phyloP scores from a whole-genome alignment of 2,113 vertebrate genomes.

The Aix galericulata region DNA sequence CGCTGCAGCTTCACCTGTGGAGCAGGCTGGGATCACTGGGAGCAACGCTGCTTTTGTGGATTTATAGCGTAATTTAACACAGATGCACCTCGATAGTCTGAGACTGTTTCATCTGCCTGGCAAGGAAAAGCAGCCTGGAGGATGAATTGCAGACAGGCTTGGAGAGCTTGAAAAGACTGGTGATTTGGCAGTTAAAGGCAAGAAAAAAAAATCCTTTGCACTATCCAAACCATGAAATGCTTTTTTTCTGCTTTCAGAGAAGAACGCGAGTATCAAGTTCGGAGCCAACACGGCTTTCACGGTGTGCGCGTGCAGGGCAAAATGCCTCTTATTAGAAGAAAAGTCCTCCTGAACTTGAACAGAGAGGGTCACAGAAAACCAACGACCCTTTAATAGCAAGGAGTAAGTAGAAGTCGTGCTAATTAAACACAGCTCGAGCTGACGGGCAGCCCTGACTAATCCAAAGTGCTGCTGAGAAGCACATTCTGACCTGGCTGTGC shows the following conservation, averaged over 20 bases:
- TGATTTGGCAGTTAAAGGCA: neutral
- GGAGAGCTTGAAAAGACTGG: neutral
- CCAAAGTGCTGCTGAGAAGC: neutral
- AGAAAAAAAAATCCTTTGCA: neutral
- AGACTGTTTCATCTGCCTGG: neutral
- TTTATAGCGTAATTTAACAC: neutral
- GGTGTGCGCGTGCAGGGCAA: accelerated
- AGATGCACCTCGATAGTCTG: neutral
- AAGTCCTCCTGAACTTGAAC: neutral
- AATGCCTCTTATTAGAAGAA: neutral
- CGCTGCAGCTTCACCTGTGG: accelerated
- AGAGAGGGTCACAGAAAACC: neutral
- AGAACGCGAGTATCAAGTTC: neutral
- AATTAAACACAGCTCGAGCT: neutral
- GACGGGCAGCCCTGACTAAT: neutral
- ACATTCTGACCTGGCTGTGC: neutral
- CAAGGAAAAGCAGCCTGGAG: neutral
- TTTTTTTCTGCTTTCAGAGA: neutral
- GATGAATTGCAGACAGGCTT: neutral
- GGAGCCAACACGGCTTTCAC: neutral
- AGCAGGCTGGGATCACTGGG: neutral
- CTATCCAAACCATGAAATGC: neutral
- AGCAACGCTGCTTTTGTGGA: neutral
- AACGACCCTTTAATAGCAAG: neutral
- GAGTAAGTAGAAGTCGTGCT: accelerated